Evolutionary conservation across 2,888 invertebrate genomes (phyloP).

Genomic region (Amblyjoppa fuscipennis): DNA sequence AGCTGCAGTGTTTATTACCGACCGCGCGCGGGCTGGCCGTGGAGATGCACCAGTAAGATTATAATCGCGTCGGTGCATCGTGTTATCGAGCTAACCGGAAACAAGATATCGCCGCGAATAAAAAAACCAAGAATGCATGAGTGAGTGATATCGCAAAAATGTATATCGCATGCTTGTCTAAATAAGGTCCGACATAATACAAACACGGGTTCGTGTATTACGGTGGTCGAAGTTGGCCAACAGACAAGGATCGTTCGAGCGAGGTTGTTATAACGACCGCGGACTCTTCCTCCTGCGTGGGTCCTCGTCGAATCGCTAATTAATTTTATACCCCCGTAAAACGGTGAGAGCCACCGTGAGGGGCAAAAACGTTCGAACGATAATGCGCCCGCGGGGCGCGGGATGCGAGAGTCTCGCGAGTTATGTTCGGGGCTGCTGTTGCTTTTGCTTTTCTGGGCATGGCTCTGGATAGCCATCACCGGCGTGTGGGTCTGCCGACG

Average conservation of each 20-base stretch:
- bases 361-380: conserved; percentile 56
- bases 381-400: conserved; percentile 62
- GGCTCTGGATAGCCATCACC: conserved; percentile 18
- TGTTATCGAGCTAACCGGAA: conserved; percentile 9
- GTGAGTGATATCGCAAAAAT: conserved; percentile 47
- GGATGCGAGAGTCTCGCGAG: conserved; percentile 52
- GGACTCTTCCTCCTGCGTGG: conserved; percentile 37
- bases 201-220: conserved; percentile 45
- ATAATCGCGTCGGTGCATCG: background rate
- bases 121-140: background rate
- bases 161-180: conserved; percentile 54
- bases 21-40: no score
- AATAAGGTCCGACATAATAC: conserved; percentile 44
- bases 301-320: conserved; percentile 74
- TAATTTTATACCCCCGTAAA: conserved; percentile 79
- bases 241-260: conserved; percentile 62
- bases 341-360: conserved; percentile 61
- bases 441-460: conserved; percentile 30
- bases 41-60: background rate
- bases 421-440: conserved; percentile 53
- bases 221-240: conserved; percentile 41
- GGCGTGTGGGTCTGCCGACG: conserved; percentile 36
- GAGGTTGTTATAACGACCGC: conserved; percentile 72
- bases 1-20: no score
- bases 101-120: background rate